phyloP scores from a whole-genome alignment of 1,140 invertebrate genomes.

The Rhizoglyphus robini region DNA sequence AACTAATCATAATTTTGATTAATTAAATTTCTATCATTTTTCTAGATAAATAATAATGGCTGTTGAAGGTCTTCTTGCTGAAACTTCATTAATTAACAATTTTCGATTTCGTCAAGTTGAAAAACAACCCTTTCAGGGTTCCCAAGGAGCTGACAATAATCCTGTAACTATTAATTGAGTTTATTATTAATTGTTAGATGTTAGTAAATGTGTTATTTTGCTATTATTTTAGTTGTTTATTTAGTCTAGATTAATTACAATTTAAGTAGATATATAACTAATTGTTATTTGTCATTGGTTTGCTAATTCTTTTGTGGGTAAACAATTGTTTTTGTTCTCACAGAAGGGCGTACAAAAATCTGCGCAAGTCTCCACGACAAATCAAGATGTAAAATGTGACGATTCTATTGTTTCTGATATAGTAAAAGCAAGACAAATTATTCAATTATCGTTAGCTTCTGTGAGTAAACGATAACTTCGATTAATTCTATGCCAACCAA shows the following conservation, averaged over 20 bases:
- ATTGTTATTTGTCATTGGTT: background rate
- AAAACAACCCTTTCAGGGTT: background rate
- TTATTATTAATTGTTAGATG: background rate
- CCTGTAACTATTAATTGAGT: background rate
- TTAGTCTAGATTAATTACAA: background rate
- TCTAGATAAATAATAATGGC: background rate
- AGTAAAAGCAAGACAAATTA: conserved; percentile 14
- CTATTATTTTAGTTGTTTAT: background rate
- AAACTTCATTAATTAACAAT: background rate
- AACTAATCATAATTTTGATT: too few species aligned
- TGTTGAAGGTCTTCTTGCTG: background rate
- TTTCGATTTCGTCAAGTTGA: conserved; percentile 1
- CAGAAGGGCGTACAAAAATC: background rate
- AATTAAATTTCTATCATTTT: too few species aligned
- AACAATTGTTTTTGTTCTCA: background rate
- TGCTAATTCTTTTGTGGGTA: conserved; percentile 8
- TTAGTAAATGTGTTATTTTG: background rate
- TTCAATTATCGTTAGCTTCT: conserved; percentile 19
- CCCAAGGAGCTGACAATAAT: background rate
- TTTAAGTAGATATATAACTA: background rate
- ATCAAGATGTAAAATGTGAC: background rate
- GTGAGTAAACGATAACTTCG: conserved; percentile 15
- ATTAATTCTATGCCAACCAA: background rate
- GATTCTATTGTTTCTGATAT: conserved; percentile 17
- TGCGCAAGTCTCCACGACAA: background rate